These are phyloP conservation scores for Pomacea canaliculata DNA, from an alignment of 2,888 invertebrate species.

Conservation along the genomic window DNA sequence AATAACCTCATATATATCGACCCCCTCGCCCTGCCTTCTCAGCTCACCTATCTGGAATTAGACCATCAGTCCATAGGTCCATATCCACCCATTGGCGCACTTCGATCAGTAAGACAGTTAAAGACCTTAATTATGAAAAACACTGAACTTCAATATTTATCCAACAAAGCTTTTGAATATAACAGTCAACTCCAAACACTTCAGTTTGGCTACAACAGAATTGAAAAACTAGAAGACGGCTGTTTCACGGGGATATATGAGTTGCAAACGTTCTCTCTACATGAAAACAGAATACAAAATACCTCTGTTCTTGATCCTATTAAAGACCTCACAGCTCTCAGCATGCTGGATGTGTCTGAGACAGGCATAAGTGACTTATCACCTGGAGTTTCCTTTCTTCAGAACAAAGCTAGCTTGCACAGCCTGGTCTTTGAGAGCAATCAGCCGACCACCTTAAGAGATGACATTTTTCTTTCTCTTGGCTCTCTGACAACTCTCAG, in stretches of 20 bases:
- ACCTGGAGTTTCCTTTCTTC: constrained; percentile 30
- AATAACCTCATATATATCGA: constrained; percentile 1
- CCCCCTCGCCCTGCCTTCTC: not conserved
- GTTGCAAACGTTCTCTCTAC: constrained; percentile 17
- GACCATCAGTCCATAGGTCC: not conserved
- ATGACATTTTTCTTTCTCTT: constrained; percentile 40
- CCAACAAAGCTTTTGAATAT: not conserved
- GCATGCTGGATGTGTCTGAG: constrained; percentile 19
- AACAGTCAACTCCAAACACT: constrained; percentile 25
- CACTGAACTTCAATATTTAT: not conserved
- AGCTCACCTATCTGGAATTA: constrained; percentile 3
- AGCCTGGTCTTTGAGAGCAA: constrained; percentile 44
- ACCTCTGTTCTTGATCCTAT: constrained; percentile 2
- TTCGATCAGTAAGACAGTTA: not conserved
- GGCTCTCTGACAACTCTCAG: constrained; percentile 40
- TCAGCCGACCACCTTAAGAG: constrained; percentile 36
- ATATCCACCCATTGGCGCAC: not conserved
- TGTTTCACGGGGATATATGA: constrained; percentile 15
- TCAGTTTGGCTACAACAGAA: constrained; percentile 28
- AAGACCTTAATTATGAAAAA: constrained; percentile 9
- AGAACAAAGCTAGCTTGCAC: constrained; percentile 42
- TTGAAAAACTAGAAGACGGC: not conserved
- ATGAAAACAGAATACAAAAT: constrained; percentile 13
- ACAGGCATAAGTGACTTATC: constrained; percentile 32
- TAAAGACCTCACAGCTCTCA: constrained; percentile 25